Evolutionary conservation across 2,888 invertebrate species (phyloP).

Genomic region (Hydrotaea cyrtoneurina): DNA sequence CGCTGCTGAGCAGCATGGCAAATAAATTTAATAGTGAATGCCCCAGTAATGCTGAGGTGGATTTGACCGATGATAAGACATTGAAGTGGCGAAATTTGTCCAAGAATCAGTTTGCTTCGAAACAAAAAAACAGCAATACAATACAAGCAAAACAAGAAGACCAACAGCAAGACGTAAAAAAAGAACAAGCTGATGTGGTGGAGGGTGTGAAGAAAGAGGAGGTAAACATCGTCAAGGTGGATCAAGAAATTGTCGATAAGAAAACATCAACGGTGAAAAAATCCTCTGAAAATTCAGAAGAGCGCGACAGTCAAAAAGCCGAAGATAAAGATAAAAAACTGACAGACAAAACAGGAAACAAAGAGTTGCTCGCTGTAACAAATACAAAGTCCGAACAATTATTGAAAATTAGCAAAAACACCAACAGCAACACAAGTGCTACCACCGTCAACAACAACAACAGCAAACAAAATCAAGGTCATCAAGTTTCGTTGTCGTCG

Average conservation of each 20-base stretch:
- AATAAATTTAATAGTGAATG: conserved; percentile 78
- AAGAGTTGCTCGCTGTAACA: neutral
- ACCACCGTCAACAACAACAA: conserved; percentile 11
- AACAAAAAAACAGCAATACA: conserved; percentile 72
- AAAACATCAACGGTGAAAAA: neutral
- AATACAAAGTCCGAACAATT: conserved; percentile 57
- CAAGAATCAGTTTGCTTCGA: conserved; percentile 80
- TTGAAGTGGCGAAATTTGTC: conserved; percentile 80
- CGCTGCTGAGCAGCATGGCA: conserved; percentile 79
- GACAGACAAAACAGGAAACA: conserved; percentile 4
- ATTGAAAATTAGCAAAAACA: conserved; percentile 51
- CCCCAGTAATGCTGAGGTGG: conserved; percentile 74
- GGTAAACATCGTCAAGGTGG: neutral
- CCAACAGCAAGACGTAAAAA: conserved; percentile 25
- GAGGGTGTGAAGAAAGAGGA: neutral
- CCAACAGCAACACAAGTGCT: conserved; percentile 19
- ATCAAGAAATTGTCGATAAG: neutral
- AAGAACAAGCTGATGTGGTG: neutral
- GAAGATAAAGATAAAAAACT: neutral
- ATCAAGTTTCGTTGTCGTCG: conserved; percentile 53
- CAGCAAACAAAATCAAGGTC: conserved; percentile 58
- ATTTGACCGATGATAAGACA: conserved; percentile 80
- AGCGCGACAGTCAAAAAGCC: neutral
- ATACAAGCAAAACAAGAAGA: conserved; percentile 24
- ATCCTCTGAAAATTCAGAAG: neutral